Evolutionary conservation across 2,888 invertebrate species (phyloP).

Genomic region (Morpho achilles): DNA sequence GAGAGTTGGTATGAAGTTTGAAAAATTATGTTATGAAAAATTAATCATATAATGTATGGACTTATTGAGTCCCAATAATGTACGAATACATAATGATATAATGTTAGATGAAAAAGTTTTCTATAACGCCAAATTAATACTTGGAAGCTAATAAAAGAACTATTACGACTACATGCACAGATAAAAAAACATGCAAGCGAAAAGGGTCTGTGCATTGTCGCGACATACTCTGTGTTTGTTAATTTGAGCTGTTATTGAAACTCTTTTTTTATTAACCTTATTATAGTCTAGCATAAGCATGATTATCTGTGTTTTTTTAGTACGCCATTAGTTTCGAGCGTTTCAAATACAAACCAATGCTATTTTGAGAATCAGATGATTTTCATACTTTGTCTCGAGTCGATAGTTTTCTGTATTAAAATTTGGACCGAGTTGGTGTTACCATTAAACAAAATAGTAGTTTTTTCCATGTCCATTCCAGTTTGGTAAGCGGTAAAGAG

Average conservation of each 20-base stretch:
- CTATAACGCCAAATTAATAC: conserved; percentile 3
- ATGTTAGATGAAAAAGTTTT: not conserved
- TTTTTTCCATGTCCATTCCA: conserved; percentile 61
- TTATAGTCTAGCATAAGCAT: conserved; percentile 20
- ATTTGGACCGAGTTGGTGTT: conserved; percentile 36
- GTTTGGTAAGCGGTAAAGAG: conserved; percentile 74
- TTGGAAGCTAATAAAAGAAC: too few relatives aligned
- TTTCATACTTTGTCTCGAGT: conserved; percentile 97
- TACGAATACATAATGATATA: too few relatives aligned
- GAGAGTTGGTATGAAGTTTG: too few relatives aligned
- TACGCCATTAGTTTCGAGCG: conserved; percentile 16
- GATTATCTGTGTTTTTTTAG: conserved; percentile 16
- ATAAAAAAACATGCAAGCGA: conserved; percentile 10
- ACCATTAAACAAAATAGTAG: conserved; percentile 38
- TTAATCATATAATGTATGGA: too few relatives aligned
- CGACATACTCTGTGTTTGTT: conserved; percentile 5
- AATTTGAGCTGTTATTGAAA: not conserved
- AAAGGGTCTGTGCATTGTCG: conserved; percentile 5
- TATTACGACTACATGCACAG: conserved; percentile 2
- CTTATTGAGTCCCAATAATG: too few relatives aligned
- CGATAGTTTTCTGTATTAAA: conserved; percentile 93
- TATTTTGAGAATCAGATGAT: conserved; percentile 98
- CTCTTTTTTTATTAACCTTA: conserved; percentile 3
- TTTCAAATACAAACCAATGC: conserved; percentile 88
- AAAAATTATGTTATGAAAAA: too few relatives aligned